These are phyloP conservation scores for Euura saliciscinereae DNA, from an alignment of 1,140 invertebrate species.

Conservation along the genomic window DNA sequence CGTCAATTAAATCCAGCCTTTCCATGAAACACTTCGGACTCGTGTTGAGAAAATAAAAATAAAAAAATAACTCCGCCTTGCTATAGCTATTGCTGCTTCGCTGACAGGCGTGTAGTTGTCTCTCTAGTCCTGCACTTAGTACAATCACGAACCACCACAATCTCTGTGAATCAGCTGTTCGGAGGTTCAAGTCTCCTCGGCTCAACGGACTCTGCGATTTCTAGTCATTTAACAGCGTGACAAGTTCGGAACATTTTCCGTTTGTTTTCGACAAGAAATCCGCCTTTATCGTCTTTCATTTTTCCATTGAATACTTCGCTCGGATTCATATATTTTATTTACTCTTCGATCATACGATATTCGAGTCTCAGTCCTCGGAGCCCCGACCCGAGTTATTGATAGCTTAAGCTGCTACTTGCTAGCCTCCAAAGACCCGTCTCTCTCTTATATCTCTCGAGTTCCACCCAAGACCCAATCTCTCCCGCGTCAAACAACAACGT, in stretches of 20 bases:
- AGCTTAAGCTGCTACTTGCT: neutral
- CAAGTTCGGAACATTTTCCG: neutral
- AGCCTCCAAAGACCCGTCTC: neutral
- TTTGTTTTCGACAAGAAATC: neutral
- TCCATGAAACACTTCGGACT: neutral
- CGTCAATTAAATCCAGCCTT: neutral
- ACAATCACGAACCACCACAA: constrained; percentile 6
- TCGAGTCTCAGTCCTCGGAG: neutral
- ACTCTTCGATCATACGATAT: too few relatives aligned
- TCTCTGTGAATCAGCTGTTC: constrained; percentile 7
- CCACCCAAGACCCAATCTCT: too few relatives aligned
- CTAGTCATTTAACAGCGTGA: neutral
- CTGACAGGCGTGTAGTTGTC: constrained; percentile 3
- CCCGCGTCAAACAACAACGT: neutral
- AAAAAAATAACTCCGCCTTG: neutral
- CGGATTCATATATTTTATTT: too few relatives aligned
- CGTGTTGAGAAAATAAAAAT: neutral
- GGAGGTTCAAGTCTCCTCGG: neutral
- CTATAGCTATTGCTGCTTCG: neutral
- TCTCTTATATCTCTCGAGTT: neutral
- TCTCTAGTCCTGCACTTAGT: constrained; percentile 4
- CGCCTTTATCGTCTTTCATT: neutral
- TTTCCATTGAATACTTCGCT: neutral
- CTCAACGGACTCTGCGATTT: neutral
- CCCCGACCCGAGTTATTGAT: neutral